Evolutionary conservation across 1,140 invertebrate species (phyloP).

Genomic region (Hesperophylax magnus): DNA sequence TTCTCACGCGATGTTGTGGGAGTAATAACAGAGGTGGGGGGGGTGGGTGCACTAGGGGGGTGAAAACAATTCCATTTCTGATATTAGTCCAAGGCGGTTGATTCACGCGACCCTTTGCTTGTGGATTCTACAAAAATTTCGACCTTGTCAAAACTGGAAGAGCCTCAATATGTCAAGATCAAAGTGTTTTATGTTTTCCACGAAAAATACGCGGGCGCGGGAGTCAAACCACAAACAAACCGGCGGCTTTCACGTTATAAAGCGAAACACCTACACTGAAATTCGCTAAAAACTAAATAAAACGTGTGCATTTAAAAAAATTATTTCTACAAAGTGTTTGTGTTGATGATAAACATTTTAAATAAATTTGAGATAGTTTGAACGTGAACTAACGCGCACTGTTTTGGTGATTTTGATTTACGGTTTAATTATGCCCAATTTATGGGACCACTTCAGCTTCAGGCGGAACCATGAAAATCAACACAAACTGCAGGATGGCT

Average conservation of each 20-base stretch:
- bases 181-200: neutral
- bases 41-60: neutral
- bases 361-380: neutral
- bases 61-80: neutral
- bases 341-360: conserved; percentile 1
- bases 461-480: conserved; percentile 67
- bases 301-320: neutral
- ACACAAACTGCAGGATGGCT: conserved; percentile 77
- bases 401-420: neutral
- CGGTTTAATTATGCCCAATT: conserved; percentile 67
- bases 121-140: neutral
- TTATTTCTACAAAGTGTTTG: neutral
- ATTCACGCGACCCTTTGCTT: conserved; percentile 14
- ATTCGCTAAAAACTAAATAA: conserved; percentile 20
- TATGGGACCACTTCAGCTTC: conserved; percentile 73
- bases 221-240: neutral
- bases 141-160: conserved; percentile 12
- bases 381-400: neutral
- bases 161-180: conserved; percentile 35
- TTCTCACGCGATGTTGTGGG: conserved; percentile 6
- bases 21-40: neutral
- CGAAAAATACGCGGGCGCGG: neutral
- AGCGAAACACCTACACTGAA: conserved; percentile 5
- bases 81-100: conserved; percentile 30
- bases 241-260: neutral